Evolutionary conservation across 2,888 invertebrate genomes (phyloP), one percentile per base, ranked within the genome.

Genomic region (Drosophila sordidula): DNA sequence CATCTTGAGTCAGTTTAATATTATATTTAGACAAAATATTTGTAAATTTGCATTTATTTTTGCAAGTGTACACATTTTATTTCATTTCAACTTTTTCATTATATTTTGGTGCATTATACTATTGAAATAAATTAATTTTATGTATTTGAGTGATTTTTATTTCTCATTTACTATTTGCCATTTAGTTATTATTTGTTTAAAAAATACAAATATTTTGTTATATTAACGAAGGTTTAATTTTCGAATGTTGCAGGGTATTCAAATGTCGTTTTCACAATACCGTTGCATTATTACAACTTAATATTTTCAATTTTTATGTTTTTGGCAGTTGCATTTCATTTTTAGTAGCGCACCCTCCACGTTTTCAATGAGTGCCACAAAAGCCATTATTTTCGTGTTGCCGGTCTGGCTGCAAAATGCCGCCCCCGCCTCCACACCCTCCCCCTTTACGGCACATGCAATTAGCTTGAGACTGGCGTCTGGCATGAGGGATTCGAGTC

Each of bases 311-410:
- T n/a, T 61, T 68, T 47, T 45, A 49, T 69, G 41, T 47, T 49
- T 38, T 52, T 29, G 51, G 46, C 54, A 58, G 78, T 44, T 75
- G 68, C 71, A 75, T 61, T 68, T 63, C 9, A 50, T 71, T 56
- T 64, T 46, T 47, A 52, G 61, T 50, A 66, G 57, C 65, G 64
- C 71, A 71, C 45, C 54, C 64, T 2, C 36, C 49, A 6, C 8
- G 3, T 54, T 62, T 71, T 57, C 54, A 67, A 45, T 62, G 62
- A 77, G 54, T 72, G 74, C 74, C 77, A 51, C 42, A 62, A 47
- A 52, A 47, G 66, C 54, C 34, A 75, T 77, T 77, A 72, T 45
- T 67, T 38, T 44, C 51, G 44, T 51, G 62, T 62, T 71, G 49
- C 59, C 38, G n/a, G 38, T 50, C 25, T 42, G 34, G 34, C 56